Evolutionary conservation across 1,140 invertebrate species (phyloP), one percentile per base, ranked within the genome.

Genomic region (Drosophila cardini): DNA sequence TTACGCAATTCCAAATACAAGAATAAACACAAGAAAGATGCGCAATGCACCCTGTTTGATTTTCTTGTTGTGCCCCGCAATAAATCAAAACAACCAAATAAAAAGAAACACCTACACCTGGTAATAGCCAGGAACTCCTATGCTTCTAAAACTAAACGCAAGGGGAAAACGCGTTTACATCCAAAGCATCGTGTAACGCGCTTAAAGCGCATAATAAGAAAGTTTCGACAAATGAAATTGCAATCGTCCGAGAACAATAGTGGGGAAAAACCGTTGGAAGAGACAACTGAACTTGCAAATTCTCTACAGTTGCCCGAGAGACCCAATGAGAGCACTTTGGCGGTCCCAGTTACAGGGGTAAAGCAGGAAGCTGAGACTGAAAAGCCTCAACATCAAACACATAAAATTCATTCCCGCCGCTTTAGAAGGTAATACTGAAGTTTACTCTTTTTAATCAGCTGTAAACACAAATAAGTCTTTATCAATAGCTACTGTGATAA

Each of bases 401-500:
- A 75, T 53, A 21, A 57, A 38, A 71, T 76, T 57, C 76, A 91
- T 72, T 91, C 90, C n/a, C 83, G 85, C 0, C 80, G 85, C 2
- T 91, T 91, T 46, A 78, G 90, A 81, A 83, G 76, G 90, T 91
- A 46, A 26, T 4, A 5, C 21, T 26, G 21, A 5, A 3, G 21
- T 26, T 3, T 0, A 26, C 4, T 26, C 21, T 26, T 26, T 26
- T 2, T 4, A 26, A 10, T 11, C 13, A 21, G 1, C 7, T 15
- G 30, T 15, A 13, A 7, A 30, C 8, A 45, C 6, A 6, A 8
- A 1, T 13, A 3, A 30, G 11, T 1, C 0, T 42, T 6, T 30
- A 15, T 55, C 6, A 9, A 42, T 50, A 92, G 91, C 52, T 92
- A 92, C 61, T 92, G 91, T 43, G 85, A 92, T 38, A 90, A 91